Evolutionary conservation across 92 coral and sea anemone species (phyloP).

Genomic region (Epizoanthus stellaris): DNA sequence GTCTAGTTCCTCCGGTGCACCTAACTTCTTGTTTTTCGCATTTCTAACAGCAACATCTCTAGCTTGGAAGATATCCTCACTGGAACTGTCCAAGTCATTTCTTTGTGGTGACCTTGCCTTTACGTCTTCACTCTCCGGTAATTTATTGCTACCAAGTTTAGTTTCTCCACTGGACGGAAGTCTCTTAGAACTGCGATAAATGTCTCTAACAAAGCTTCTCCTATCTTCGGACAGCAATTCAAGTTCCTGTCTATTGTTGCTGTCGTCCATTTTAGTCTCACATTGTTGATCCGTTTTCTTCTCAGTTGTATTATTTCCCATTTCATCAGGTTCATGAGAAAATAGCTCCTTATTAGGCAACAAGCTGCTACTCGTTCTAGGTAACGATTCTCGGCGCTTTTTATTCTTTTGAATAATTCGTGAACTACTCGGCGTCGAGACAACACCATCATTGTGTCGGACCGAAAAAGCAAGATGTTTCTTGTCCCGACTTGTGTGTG

Average conservation of each 20-base stretch:
- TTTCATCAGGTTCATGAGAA: neutral
- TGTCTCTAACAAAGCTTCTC: conserved; percentile 12
- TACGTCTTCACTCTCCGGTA: neutral
- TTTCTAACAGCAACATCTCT: neutral
- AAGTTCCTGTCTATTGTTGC: neutral
- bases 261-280: neutral
- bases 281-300: neutral
- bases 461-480: neutral
- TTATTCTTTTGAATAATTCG: neutral
- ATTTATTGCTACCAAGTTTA: neutral
- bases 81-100: neutral
- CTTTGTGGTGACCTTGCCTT: neutral
- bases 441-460: neutral
- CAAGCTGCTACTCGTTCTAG: neutral
- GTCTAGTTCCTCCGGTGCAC: neutral
- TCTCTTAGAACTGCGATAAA: conserved; percentile 17
- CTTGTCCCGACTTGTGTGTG: neutral
- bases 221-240: neutral
- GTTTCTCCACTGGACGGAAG: neutral
- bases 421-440: neutral
- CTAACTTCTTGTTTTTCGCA: neutral
- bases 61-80: neutral
- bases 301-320: neutral
- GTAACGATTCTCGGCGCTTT: neutral
- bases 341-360: neutral